Evolutionary conservation across 1,140 invertebrate species (phyloP), one percentile per base, ranked within the genome.

Genomic region (Scaptomyza graminum): DNA sequence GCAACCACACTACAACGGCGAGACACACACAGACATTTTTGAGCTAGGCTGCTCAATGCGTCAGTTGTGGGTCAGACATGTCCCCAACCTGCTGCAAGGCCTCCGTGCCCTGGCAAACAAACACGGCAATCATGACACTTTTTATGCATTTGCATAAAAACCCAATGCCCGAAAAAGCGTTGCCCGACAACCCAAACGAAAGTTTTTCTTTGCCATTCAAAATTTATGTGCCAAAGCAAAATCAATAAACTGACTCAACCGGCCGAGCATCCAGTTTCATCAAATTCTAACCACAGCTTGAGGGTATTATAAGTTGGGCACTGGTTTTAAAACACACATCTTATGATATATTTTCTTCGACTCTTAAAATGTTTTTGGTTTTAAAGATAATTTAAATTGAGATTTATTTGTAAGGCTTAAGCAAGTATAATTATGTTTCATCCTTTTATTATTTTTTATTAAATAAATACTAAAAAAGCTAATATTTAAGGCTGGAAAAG

Each of bases 81-180:
- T 44, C 43, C 41, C n/a, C 50, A 68, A 37, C 25, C 54, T 57
- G 54, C 54, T 44, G 39, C 47, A 46, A 57, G 68, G 25, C 74
- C 62, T 60, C 9, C 31, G 9, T 28, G 56, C 31, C 22, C 65
- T 63, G 69, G 65, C 74, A 87, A 87, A 85, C 81, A 85, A 85
- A 85, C 74, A 85, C 82, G 77, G 77, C 82, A 85, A 85, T 85
- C 81, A 85, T 85, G 81, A 87, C 82, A 87, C 79, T 87, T 87
- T 87, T 88, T 82, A 81, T 76, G 79, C 83, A 87, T 85, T 85
- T 85, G 82, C 82, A 85, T 85, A 85, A 82, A 77, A 69, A 39
- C 5, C 39, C 47, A 56, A 56, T 54, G 43, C 16, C 37, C 11
- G 25, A 46, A 49, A 43, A 22, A 51, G 41, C 18, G 5, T 50